Percentiles rank a stretch among this genome's conserved stretches.
phyloP scores from a whole-genome alignment of 2,113 vertebrate species.

The Tragelaphus imberbis region DNA sequence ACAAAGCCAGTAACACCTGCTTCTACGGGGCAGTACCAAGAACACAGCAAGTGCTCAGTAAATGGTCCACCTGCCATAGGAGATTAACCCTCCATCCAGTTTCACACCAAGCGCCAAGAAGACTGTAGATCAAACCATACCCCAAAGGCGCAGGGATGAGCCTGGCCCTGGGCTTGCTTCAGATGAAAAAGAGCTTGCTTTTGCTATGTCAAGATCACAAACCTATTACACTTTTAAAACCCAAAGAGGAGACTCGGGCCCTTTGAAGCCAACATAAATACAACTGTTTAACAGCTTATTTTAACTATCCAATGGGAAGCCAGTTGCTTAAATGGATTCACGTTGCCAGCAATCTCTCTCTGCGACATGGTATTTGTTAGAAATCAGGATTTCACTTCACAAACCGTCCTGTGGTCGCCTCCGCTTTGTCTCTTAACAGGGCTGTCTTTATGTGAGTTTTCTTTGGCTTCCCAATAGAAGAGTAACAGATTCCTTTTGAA shows the following conservation, averaged over 20 bases:
- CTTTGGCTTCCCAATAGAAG: constrained; percentile 82
- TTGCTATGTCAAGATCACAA: constrained; percentile 44
- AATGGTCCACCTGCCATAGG: fast-evolving
- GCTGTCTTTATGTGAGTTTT: constrained; percentile 79
- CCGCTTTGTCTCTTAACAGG: constrained; percentile 76
- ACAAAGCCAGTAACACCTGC: background rate
- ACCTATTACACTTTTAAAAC: constrained; percentile 53
- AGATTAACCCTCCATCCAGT: background rate
- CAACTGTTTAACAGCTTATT: constrained; percentile 73
- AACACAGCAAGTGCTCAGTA: background rate
- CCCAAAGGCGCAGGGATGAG: background rate
- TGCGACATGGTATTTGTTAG: constrained; percentile 73
- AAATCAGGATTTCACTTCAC: constrained; percentile 75
- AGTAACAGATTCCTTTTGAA: constrained; percentile 83
- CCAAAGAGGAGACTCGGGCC: constrained; percentile 58
- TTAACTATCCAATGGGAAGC: constrained; percentile 66
- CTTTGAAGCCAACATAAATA: constrained; percentile 72
- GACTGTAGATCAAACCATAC: background rate
- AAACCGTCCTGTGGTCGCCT: constrained; percentile 70
- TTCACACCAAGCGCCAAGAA: background rate
- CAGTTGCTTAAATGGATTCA: constrained; percentile 58
- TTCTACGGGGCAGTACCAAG: background rate
- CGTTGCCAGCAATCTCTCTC: constrained; percentile 49
- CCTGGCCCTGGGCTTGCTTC: background rate
- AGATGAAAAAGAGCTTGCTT: constrained; percentile 57